Base-by-base conservation (phyloP, 2,113 vertebrate genomes). In the Mustela nigripes region DNA sequence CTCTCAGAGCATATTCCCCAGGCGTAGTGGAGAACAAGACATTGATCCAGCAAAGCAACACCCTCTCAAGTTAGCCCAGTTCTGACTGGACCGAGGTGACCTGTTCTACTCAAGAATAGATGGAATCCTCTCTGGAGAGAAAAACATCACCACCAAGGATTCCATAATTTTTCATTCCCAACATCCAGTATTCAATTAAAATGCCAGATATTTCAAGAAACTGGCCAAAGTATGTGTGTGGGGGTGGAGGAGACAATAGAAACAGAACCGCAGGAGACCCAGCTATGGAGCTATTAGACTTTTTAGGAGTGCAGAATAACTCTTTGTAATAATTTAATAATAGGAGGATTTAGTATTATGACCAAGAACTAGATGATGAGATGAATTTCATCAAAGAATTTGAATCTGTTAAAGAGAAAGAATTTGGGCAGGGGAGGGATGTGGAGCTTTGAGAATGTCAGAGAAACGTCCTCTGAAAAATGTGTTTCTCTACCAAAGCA, bases 141-240 rank as follows among this genome's bases (percentile, higher is more conserved):
- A 87, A 95, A 78, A 28, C 60, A 71, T 22, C 26, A 16, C 60
- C 45, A 84, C 7, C 42, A 83, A 79, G 26, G n/a, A 62, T 31
- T 82, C 58, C 56, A 19, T 89, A 60, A 56, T 14, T 69, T 88
- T 89, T 90, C 28, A 97, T 24, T 82, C 16, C 63, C 31, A 69
- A 58, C 24, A 3, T 82, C n/a, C 7, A 86, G 15, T 39, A 78
- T 65, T 74, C 65, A 82, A 8, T 71, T 6, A 86, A 82, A 87
- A 87, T 39, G 82, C 36, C 33, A 96, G 48, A 73, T 9, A 73
- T 82, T 87, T 93, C 60, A 93, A 73, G 84, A 92, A 62, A 63
- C 7, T 58, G 26, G 33, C 36, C 18, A 63, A 53, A 63, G 11
- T 0, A 21, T 62, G 24, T 62, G 60, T 62, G 24, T 11, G 24